Evolutionary conservation across 2,888 invertebrate genomes (phyloP).

Genomic region (Bimastos eiseni): DNA sequence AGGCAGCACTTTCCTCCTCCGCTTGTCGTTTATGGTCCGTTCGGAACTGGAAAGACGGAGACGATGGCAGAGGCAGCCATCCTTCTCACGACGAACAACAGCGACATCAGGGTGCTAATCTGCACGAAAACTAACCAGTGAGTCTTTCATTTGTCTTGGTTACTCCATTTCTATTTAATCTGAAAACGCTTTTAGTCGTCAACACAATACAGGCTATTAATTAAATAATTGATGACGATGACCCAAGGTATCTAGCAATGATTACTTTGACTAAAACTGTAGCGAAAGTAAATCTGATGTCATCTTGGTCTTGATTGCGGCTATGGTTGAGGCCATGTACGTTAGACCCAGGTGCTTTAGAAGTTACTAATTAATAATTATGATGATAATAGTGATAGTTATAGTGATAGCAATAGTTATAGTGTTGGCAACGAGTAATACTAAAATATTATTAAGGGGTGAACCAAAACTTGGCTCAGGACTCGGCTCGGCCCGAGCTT

Average conservation of each 20-base stretch:
- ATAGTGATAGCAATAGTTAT: too few species aligned
- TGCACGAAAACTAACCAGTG: conserved; percentile 44
- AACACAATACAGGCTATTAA: not conserved
- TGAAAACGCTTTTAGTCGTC: not conserved
- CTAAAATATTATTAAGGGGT: too few species aligned
- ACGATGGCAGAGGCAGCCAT: conserved; percentile 57
- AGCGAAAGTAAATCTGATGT: too few species aligned
- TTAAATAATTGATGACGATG: conserved; percentile 53
- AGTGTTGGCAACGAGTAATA: too few species aligned
- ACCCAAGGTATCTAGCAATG: not conserved
- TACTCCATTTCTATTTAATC: not conserved
- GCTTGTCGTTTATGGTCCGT: conserved; percentile 58
- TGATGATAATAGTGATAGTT: too few species aligned
- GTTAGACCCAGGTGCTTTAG: too few species aligned
- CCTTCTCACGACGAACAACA: conserved; percentile 50
- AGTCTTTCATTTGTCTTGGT: conserved; percentile 45
- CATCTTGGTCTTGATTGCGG: too few species aligned
- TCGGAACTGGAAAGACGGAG: conserved; percentile 61
- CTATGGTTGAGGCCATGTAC: too few species aligned
- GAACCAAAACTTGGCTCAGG: too few species aligned
- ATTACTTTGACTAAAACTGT: too few species aligned
- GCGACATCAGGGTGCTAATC: conserved; percentile 51
- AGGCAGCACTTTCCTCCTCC: conserved; percentile 49
- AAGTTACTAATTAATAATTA: too few species aligned
- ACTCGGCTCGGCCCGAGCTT: too few species aligned